Evolutionary conservation across 1,140 invertebrate species (phyloP).

Genomic region (Chlorops oryzae): DNA sequence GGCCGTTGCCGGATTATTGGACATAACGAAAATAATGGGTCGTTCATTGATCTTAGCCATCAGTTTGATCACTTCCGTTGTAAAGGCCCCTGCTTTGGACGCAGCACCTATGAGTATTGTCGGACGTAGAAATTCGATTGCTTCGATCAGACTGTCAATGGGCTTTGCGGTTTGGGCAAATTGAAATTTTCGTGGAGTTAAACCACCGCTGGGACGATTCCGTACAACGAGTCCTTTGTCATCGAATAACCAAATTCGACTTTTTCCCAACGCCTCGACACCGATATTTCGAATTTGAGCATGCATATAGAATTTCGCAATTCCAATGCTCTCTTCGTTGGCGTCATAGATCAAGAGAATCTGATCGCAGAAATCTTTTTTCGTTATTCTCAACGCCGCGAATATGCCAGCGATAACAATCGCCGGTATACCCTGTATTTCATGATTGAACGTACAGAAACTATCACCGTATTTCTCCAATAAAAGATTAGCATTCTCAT

Average conservation of each 20-base stretch:
- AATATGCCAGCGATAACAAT: too few relatives aligned
- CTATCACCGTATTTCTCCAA: conserved; percentile 74
- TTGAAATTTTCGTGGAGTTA: conserved; percentile 66
- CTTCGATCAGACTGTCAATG: conserved; percentile 65
- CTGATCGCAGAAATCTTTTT: too few relatives aligned
- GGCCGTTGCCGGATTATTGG: conserved; percentile 89
- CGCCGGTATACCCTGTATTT: too few relatives aligned
- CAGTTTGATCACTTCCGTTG: conserved; percentile 80
- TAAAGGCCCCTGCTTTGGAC: conserved; percentile 81
- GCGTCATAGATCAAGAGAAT: conserved; percentile 91
- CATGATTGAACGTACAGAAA: conserved; percentile 93
- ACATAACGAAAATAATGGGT: conserved; percentile 84
- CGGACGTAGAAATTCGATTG: conserved; percentile 71
- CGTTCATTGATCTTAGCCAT: conserved; percentile 29
- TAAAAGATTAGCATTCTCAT: conserved; percentile 83
- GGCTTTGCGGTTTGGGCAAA: conserved; percentile 71
- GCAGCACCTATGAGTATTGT: conserved; percentile 80
- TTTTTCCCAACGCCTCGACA: conserved; percentile 60
- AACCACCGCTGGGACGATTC: conserved; percentile 64
- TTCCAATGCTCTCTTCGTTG: conserved; percentile 82
- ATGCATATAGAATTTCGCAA: conserved; percentile 77
- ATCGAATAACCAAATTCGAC: conserved; percentile 69
- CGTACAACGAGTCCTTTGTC: conserved; percentile 64
- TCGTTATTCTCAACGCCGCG: too few relatives aligned
- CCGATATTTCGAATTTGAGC: conserved; percentile 80